Conservation (phyloP, 2,797 vertebrate genomes). For the Lycodopsis pacificus region DNA sequence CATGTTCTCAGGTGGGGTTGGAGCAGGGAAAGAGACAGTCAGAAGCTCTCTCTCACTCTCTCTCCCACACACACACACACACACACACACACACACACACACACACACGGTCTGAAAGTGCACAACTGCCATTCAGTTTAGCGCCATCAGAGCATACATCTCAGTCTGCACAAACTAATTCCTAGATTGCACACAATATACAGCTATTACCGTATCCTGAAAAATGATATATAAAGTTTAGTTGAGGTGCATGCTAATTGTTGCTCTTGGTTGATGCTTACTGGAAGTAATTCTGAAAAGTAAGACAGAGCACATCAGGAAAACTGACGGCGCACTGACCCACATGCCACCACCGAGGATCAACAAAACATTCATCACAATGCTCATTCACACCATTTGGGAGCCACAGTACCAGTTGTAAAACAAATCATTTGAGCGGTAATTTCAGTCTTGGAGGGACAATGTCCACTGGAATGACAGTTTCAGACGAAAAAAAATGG, state of each 20-base stretch:
- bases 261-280: conserved; percentile 81
- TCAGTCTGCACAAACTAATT: conserved; percentile 76
- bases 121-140: conserved; percentile 82
- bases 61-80: conserved; percentile 25
- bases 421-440: conserved; percentile 46
- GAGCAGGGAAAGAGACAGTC: conserved; percentile 47
- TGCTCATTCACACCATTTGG: conserved; percentile 80
- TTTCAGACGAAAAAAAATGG: conserved; percentile 63
- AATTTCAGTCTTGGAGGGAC: conserved; percentile 67
- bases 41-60: conserved; percentile 44
- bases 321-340: conserved; percentile 67
- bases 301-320: conserved; percentile 71
- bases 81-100: conserved; percentile 27
- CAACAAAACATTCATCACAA: conserved; percentile 72
- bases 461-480: conserved; percentile 73
- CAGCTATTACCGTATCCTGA: conserved; percentile 68
- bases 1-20: conserved; percentile 67
- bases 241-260: conserved; percentile 78
- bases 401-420: conserved; percentile 64
- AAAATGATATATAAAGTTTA: conserved; percentile 71
- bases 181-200: conserved; percentile 74
- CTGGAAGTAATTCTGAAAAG: conserved; percentile 80
- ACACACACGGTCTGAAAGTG: conserved; percentile 80
- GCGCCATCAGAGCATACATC: conserved; percentile 85
- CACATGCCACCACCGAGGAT: conserved; percentile 57